A percentile compares a stretch with the other conserved stretches of the same genome.
Conservation (phyloP, 2,797 vertebrate genomes). For the Eupleurogrammus muticus region DNA sequence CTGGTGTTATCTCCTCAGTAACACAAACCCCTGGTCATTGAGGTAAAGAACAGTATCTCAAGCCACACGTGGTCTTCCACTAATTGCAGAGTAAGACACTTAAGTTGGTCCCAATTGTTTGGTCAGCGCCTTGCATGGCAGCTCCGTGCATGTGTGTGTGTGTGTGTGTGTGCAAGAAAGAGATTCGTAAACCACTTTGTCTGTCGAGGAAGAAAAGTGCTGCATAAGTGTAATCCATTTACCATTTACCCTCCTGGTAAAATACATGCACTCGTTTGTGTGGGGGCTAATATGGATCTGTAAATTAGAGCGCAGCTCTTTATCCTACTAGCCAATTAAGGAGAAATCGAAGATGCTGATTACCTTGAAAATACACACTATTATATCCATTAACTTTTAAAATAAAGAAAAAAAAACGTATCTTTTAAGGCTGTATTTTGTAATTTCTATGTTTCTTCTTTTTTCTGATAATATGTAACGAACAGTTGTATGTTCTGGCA, state of each 20-base stretch:
- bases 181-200: too few species aligned
- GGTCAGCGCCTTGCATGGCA: too few species aligned
- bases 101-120: too few species aligned
- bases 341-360: not conserved
- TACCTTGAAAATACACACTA: not conserved
- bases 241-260: not conserved
- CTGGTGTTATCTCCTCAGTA: not conserved
- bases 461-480: not conserved
- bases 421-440: not conserved
- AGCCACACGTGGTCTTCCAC: not conserved
- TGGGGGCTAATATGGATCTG: not conserved
- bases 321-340: not conserved
- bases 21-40: not conserved
- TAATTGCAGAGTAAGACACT: too few species aligned
- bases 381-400: not conserved
- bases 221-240: too few species aligned
- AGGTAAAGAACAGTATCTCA: not conserved
- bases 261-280: not conserved
- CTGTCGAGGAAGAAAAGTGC: too few species aligned
- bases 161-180: too few species aligned
- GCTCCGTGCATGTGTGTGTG: too few species aligned
- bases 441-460: not conserved
- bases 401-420: not conserved
- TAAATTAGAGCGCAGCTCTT: slow-evolving; percentile 5
- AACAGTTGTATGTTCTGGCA: not conserved